Conservation (phyloP, 2,888 invertebrate species). For the Deilephila porcellus region DNA sequence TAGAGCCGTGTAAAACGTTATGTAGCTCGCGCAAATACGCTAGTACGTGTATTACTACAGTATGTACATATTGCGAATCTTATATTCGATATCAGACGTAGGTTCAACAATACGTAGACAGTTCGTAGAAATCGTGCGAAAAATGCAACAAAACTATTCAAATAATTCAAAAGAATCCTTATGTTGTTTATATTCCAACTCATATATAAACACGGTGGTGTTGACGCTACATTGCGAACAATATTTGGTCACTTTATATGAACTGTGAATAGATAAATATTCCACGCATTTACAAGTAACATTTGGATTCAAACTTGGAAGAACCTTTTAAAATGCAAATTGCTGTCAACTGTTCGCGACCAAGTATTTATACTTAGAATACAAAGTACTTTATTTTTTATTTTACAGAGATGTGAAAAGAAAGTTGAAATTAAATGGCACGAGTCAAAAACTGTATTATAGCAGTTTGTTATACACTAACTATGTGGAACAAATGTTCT, state of each 20-base stretch:
- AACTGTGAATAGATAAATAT: not conserved
- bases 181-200: not conserved
- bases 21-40: not conserved
- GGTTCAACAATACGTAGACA: no score
- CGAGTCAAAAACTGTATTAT: not conserved
- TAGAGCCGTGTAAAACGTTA: not conserved
- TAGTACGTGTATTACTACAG: not conserved
- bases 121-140: no score
- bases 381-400: not conserved
- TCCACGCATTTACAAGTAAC: not conserved
- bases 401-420: not conserved
- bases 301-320: conserved; percentile 8
- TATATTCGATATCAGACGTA: no score
- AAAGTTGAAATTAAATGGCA: not conserved
- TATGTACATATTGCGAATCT: not conserved
- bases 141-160: no score
- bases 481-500: not conserved
- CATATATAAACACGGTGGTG: not conserved
- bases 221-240: not conserved
- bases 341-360: conserved; percentile 1
- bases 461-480: not conserved
- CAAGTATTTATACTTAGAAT: conserved; percentile 1
- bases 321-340: conserved; percentile 4
- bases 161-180: no score
- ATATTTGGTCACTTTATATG: conserved; percentile 16